These are phyloP conservation scores for Labrus mixtus DNA, from an alignment of 2,113 vertebrate species.

Conservation along the genomic window DNA sequence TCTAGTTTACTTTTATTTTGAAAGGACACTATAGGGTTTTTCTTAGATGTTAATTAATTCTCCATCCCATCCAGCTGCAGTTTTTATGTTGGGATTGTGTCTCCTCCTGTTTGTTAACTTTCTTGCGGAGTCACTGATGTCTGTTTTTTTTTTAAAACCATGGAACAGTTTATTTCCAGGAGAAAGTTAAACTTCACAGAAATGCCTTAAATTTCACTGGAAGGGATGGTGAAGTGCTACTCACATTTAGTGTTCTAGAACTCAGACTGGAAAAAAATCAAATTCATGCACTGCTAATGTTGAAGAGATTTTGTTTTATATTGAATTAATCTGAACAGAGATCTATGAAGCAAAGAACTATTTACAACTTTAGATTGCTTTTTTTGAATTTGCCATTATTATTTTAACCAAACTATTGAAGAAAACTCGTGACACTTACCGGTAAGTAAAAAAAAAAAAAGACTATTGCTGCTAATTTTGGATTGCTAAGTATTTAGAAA, in stretches of 20 bases:
- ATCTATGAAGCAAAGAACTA: constrained; percentile 46
- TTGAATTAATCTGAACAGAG: constrained; percentile 36
- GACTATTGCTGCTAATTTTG: constrained; percentile 70
- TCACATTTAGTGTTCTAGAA: constrained; percentile 33
- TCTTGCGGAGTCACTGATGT: constrained; percentile 16
- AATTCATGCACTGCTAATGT: constrained; percentile 55
- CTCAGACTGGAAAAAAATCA: constrained; percentile 53
- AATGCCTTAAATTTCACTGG: constrained; percentile 74
- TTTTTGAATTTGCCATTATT: constrained; percentile 26
- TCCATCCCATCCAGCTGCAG: constrained; percentile 10
- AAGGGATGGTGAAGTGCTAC: constrained; percentile 46
- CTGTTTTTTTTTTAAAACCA: constrained; percentile 2
- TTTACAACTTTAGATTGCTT: constrained; percentile 22
- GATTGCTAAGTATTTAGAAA: constrained; percentile 36
- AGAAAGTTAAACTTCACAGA: constrained; percentile 59
- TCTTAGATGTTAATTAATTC: constrained; percentile 4
- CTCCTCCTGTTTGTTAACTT: constrained; percentile 12
- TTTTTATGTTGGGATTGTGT: background rate
- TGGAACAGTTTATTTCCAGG: constrained; percentile 36
- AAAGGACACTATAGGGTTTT: background rate
- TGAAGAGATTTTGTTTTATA: constrained; percentile 19
- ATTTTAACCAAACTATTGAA: constrained; percentile 36
- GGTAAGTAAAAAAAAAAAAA: constrained; percentile 32
- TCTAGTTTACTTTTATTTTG: constrained; percentile 8
- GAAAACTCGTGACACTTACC: constrained; percentile 23